Evolutionary conservation across 2,888 invertebrate species (phyloP).

Genomic region (Scelioninae gen. 1): DNA sequence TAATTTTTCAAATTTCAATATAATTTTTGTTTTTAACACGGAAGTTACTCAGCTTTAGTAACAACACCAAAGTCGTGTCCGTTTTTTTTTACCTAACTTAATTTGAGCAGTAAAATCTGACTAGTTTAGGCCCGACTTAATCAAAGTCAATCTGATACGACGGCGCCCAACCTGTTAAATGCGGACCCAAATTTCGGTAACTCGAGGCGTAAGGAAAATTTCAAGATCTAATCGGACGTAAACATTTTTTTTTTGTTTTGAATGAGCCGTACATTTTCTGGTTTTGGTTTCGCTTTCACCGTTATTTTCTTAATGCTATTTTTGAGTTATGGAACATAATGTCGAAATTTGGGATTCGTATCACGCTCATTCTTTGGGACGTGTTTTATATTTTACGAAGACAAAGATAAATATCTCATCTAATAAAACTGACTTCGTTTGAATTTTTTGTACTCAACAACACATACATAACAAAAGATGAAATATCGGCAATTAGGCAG

Average conservation of each 20-base stretch:
- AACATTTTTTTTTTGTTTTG: conserved; percentile 44
- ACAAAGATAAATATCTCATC: conserved; percentile 55
- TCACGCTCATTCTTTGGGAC: conserved; percentile 36
- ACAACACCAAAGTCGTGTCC: conserved; percentile 13
- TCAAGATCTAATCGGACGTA: conserved; percentile 55
- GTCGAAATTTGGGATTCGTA: conserved; percentile 54
- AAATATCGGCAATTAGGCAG: conserved; percentile 4
- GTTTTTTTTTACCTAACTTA: conserved; percentile 17
- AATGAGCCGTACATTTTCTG: conserved; percentile 41
- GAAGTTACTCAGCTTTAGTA: conserved; percentile 16
- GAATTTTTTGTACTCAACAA: conserved; percentile 34
- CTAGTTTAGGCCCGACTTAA: conserved; percentile 41
- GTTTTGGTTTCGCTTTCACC: conserved; percentile 49
- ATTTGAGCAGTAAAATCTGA: conserved; percentile 49
- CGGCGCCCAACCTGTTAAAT: conserved; percentile 44
- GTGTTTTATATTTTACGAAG: conserved; percentile 45
- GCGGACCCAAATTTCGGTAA: conserved; percentile 42
- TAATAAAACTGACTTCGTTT: conserved; percentile 53
- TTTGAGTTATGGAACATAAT: conserved; percentile 45
- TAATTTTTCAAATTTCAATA: neutral
- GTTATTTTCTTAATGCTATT: conserved; percentile 55
- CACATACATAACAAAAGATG: conserved; percentile 32
- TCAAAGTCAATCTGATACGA: conserved; percentile 54
- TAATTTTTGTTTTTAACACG: conserved; percentile 9
- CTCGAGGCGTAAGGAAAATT: conserved; percentile 38